phyloP scores from a whole-genome alignment of 64 coral and sea anemone genomes.

The Dendrophyllia cribrosa region DNA sequence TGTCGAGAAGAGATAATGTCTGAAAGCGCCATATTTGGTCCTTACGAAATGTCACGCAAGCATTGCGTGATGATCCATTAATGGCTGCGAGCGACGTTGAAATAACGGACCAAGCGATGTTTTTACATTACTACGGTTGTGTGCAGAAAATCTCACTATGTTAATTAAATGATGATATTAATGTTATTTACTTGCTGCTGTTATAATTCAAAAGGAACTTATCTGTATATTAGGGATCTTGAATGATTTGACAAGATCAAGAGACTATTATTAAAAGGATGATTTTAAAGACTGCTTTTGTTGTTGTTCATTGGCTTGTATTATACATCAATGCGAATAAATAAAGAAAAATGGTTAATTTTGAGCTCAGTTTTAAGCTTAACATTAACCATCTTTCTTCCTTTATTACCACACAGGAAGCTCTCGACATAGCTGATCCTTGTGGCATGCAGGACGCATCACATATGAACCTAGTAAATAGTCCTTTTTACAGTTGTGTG shows the following conservation, averaged over 20 bases:
- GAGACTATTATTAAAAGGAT: slow-evolving; percentile 56
- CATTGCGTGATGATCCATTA: background rate
- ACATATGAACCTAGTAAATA: no score
- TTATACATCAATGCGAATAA: no score
- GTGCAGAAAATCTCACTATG: background rate
- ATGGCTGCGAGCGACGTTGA: no score
- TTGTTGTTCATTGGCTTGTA: background rate
- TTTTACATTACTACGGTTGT: background rate
- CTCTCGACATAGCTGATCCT: no score
- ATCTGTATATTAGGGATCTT: slow-evolving; percentile 56
- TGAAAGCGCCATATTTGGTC: background rate
- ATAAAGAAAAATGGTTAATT: no score
- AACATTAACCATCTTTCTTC: no score
- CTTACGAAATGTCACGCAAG: background rate
- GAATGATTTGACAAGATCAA: slow-evolving; percentile 27
- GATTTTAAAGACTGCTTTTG: slow-evolving; percentile 51
- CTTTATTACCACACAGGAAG: no score
- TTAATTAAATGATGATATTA: background rate
- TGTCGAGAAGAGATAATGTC: background rate
- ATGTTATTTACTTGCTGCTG: slow-evolving; percentile 28
- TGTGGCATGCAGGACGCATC: no score
- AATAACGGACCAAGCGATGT: background rate
- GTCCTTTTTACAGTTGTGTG: no score
- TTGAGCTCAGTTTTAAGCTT: no score
- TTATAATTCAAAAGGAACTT: slow-evolving; percentile 29